Conservation (phyloP, 2,888 invertebrate genomes). For the Argyra leucocephala region DNA sequence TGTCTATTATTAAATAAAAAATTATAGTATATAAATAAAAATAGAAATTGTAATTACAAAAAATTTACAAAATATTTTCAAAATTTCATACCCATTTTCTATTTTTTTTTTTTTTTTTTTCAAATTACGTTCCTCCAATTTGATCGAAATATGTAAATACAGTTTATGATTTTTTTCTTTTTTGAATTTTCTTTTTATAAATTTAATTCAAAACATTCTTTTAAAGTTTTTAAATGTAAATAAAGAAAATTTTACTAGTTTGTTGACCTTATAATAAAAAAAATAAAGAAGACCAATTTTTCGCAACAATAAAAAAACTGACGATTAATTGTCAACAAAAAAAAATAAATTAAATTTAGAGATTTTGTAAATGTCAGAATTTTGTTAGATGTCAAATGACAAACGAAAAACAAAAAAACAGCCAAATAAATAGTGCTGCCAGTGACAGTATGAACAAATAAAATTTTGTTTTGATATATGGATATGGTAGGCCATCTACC, state of each 20-base stretch:
- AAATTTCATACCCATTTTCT: not conserved
- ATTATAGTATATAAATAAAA: not conserved
- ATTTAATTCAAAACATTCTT: too few relatives aligned
- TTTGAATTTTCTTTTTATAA: too few relatives aligned
- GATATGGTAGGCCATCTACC: too few relatives aligned
- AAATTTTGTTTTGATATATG: too few relatives aligned
- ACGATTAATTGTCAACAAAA: not conserved
- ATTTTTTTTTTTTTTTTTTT: not conserved
- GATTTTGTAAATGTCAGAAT: not conserved
- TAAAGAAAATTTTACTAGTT: not conserved
- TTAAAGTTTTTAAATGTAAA: not conserved
- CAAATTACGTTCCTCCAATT: not conserved
- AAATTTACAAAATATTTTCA: not conserved
- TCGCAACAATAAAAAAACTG: not conserved
- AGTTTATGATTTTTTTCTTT: not conserved
- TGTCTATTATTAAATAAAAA: not conserved
- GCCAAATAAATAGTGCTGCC: not conserved
- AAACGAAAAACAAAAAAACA: not conserved
- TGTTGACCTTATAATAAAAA: not conserved
- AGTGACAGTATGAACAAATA: too few relatives aligned
- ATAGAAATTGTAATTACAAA: not conserved
- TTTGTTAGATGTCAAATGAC: not conserved
- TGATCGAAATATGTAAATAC: not conserved
- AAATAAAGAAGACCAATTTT: not conserved
- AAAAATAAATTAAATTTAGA: conserved; percentile 6